Evolutionary conservation across 2,113 vertebrate genomes (phyloP), one percentile per base, ranked within the genome.

Genomic region (Hiodon tergisus): DNA sequence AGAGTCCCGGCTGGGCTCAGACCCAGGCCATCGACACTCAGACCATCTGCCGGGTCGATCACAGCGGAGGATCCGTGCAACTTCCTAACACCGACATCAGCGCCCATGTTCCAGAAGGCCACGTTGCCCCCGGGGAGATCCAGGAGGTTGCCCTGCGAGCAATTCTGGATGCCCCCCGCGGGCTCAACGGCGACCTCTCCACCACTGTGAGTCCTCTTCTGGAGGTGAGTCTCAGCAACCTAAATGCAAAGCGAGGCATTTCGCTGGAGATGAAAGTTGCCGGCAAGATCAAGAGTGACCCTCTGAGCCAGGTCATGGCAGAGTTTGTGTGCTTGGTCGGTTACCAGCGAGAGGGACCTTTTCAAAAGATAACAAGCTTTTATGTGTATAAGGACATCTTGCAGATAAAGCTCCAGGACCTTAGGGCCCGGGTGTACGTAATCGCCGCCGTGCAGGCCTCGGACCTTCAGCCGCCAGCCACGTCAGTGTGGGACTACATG

Each of bases 1-100:
- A 89, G 9, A 92, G 89, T 77, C 95, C 88, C 2, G 96, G 97
- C n/a, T 98, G 96, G 96, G 93, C 95, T 72, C 97, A 99, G 86
- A 99, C 96, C 0, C 96, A 98, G 84, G 91, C 93, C 68, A 87
- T 93, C 4, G 93, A 94, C 76, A 92, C 90, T 54, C 91, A 91
- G 11, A 80, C 91, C 1, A 79, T 95, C 79, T 93, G 90, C 76
- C 95, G 92, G 86, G 82, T 99, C 58, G 88, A 80, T 75, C 91
- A 95, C 1, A 67, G 86, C 67, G 96, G 97, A 47, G 94, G 97
- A 0, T 94, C 93, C 0, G 84, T 98, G 4, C 91, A 94, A 53
- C 85, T 99, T 46, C 94, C 94, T 5, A 91, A 94, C 66, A 93
- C 94, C 0, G 88, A 94, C 55, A 94, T 98, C 75, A 91, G 88